Conservation (phyloP, 2,797 vertebrate genomes). For the Pantherophis vulpinus region DNA sequence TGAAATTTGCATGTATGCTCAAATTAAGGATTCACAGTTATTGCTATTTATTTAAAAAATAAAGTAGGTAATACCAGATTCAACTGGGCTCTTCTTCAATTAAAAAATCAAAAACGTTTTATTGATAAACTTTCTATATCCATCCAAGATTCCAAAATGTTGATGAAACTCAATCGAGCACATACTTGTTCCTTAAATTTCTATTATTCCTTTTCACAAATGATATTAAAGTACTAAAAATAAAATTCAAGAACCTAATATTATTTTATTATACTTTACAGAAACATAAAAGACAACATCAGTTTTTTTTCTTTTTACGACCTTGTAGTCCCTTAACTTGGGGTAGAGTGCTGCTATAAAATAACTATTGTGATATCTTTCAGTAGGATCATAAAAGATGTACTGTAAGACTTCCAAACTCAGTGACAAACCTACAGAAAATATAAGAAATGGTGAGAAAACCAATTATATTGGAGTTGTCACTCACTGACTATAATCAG, state of each 20-base stretch:
- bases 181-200: not conserved
- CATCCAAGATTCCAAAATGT: not conserved
- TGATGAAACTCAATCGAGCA: not conserved
- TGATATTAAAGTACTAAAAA: not conserved
- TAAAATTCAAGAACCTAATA: not conserved
- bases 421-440: not conserved
- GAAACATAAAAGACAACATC: not conserved
- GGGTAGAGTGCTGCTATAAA: not conserved
- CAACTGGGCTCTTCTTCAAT: not conserved
- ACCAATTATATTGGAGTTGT: not conserved
- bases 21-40: not conserved
- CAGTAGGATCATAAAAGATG: not conserved
- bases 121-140: not conserved
- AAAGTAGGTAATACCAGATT: not conserved
- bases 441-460: not conserved
- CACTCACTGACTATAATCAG: not conserved
- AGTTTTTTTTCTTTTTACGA: not conserved
- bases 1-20: not conserved
- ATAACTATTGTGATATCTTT: not conserved
- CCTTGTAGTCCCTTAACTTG: not conserved
- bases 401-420: not conserved
- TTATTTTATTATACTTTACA: not conserved
- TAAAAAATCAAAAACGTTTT: not conserved
- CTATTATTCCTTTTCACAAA: not conserved
- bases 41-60: not conserved